These are phyloP conservation scores for Ophioderma brevispina DNA, from an alignment of 35 echinoderm and acorn worm genomes.

Conservation along the genomic window DNA sequence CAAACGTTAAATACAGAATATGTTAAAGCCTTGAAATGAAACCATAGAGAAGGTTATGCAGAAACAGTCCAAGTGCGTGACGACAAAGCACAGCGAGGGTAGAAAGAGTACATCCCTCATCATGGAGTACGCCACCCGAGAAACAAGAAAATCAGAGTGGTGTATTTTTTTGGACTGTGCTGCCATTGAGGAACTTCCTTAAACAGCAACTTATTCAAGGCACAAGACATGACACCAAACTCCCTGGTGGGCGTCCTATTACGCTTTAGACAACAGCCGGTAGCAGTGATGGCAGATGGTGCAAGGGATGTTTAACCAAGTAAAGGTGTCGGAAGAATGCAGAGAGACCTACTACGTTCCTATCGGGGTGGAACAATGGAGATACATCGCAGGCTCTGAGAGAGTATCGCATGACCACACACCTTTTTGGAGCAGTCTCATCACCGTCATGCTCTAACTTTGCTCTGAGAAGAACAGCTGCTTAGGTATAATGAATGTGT, in stretches of 20 bases:
- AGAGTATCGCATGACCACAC: conserved; percentile 63
- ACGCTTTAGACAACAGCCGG: conserved; percentile 62
- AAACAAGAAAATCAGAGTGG: conserved; percentile 61
- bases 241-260: conserved; percentile 56
- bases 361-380: conserved; percentile 71
- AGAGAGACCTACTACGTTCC: conserved; percentile 53
- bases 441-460: conserved; percentile 65
- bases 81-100: neutral
- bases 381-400: conserved; percentile 27
- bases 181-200: conserved; percentile 62
- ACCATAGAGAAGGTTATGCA: conserved; percentile 40
- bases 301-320: conserved; percentile 70
- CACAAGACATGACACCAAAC: conserved; percentile 71
- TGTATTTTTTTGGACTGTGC: conserved; percentile 81
- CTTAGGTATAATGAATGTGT: neutral
- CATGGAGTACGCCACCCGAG: conserved; percentile 61
- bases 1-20: conserved; percentile 47
- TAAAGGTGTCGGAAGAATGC: conserved; percentile 40
- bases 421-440: conserved; percentile 78
- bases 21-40: conserved; percentile 17
- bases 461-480: conserved; percentile 48
- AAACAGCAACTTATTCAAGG: conserved; percentile 63
- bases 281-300: conserved; percentile 70
- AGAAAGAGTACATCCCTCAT: conserved; percentile 67
- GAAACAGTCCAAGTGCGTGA: conserved; percentile 19